phyloP scores from a whole-genome alignment of 2,797 vertebrate species.

The Pelobates cultripes region DNA sequence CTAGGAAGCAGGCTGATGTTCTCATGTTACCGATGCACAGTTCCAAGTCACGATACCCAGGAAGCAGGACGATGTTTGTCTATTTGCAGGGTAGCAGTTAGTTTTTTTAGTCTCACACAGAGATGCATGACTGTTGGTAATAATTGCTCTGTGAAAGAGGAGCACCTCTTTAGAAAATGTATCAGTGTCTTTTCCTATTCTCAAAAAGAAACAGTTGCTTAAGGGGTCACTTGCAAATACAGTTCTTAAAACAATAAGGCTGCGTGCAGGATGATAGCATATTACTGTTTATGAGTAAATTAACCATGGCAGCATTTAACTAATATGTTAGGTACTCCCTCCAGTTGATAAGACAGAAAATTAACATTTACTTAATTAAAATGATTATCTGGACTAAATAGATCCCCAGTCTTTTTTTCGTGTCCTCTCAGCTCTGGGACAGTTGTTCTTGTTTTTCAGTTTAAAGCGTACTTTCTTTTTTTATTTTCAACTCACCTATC shows the following conservation, averaged over 20 bases:
- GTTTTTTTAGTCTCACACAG: slow-evolving; percentile 37
- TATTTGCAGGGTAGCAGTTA: slow-evolving; percentile 38
- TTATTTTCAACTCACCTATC: no score
- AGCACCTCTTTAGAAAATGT: slow-evolving; percentile 5
- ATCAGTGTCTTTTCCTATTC: slow-evolving; percentile 9
- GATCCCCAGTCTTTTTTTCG: no score
- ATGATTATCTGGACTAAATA: no score
- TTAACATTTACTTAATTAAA: no score
- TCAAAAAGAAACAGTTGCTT: slow-evolving; percentile 17
- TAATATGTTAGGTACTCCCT: no score
- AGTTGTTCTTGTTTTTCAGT: no score
- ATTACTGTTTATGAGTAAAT: background rate
- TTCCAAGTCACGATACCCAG: no score
- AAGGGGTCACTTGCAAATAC: slow-evolving; percentile 13
- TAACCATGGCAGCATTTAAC: no score
- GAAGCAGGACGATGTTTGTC: background rate
- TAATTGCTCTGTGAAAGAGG: slow-evolving; percentile 35
- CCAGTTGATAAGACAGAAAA: no score
- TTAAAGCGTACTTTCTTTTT: no score
- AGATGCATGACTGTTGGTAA: slow-evolving; percentile 39
- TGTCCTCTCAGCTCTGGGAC: no score
- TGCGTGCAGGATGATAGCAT: background rate
- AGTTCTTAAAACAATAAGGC: background rate
- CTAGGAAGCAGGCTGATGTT: background rate
- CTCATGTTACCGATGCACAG: no score